These are phyloP conservation scores for Ecdyonurus torrentis DNA, from an alignment of 2,888 invertebrate species.

Conservation along the genomic window DNA sequence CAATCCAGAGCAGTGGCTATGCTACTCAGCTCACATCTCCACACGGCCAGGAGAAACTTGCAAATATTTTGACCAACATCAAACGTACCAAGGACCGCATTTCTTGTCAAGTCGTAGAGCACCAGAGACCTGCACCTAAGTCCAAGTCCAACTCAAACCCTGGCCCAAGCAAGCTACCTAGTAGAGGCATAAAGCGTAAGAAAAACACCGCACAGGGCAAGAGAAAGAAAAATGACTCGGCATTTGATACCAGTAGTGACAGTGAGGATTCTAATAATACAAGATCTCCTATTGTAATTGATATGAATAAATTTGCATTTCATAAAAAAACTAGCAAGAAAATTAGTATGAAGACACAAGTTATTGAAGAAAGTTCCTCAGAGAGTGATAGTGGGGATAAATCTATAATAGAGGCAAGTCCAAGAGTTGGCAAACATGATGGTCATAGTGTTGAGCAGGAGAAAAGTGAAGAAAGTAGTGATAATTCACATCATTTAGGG, in stretches of 20 bases:
- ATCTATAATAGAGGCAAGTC: not conserved
- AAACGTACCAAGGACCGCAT: not conserved
- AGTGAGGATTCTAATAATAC: not conserved
- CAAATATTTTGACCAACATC: not conserved
- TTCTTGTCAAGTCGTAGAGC: constrained; percentile 5
- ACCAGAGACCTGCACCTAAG: constrained; percentile 18
- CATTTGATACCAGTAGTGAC: not conserved
- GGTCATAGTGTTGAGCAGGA: too few relatives aligned
- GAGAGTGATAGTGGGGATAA: not conserved
- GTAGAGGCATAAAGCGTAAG: not conserved
- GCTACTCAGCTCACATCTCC: not conserved
- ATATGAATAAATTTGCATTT: not conserved
- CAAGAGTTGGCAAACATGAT: not conserved
- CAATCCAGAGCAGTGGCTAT: not conserved
- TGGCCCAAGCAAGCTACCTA: not conserved
- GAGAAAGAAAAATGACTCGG: not conserved
- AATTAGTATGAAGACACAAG: not conserved
- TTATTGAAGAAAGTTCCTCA: not conserved
- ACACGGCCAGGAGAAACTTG: not conserved
- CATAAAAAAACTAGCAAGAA: not conserved
- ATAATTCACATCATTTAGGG: too few relatives aligned
- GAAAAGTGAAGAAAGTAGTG: too few relatives aligned
- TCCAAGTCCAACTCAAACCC: not conserved
- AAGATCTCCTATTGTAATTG: not conserved
- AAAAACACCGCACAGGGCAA: not conserved